Evolutionary conservation across 2,113 vertebrate genomes (phyloP), one percentile per base, ranked within the genome.

Genomic region (Cephalopterus ornatus): DNA sequence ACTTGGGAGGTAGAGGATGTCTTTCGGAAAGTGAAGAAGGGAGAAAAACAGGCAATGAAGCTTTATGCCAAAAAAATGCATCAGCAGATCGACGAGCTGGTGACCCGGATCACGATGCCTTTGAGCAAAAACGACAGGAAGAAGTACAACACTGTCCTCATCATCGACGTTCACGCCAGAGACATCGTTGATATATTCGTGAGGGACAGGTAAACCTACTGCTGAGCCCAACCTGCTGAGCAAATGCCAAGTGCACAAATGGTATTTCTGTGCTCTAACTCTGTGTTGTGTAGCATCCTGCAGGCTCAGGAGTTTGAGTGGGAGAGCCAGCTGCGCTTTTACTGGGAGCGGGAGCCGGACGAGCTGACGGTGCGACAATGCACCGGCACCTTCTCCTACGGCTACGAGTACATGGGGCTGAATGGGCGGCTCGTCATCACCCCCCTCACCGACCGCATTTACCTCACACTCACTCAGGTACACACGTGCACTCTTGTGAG

Each of bases 361-460:
- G 96, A 99, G 12, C 97, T 99, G 80, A 98, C 90, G 28, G 99
- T 99, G 91, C 98, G 96, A 11, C 99, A 99, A 95, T 99, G 99
- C 97, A 99, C 98, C 0, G 99, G 99, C 23, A 90, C 98, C 2
- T 99, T 99, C 80, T 93, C 97, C 15, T 99, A 99, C 1, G 99
- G 99, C 19, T 99, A 99, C 6, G 99, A 99, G 96, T 99, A 99
- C 96, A 99, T 99, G 99, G 99, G 99, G 10, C 93, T 99, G 87
- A 99, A 99, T 1, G 99, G 99, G 30, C 98, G 99, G 2, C 97
- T 99, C 76, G 99, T 99, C 65, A 99, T 99, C 96, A 99, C 99
- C 6, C 99, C 99, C 0, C 98, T 99, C 62, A 99, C 99, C 0
- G 99, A 99, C 88, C 98, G 99, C 15, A 99, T 99, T 92, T 99